A percentile compares a stretch with the other conserved stretches of the same genome.
Conservation (phyloP, 2,797 vertebrate genomes). For the Rhincodon typus region DNA sequence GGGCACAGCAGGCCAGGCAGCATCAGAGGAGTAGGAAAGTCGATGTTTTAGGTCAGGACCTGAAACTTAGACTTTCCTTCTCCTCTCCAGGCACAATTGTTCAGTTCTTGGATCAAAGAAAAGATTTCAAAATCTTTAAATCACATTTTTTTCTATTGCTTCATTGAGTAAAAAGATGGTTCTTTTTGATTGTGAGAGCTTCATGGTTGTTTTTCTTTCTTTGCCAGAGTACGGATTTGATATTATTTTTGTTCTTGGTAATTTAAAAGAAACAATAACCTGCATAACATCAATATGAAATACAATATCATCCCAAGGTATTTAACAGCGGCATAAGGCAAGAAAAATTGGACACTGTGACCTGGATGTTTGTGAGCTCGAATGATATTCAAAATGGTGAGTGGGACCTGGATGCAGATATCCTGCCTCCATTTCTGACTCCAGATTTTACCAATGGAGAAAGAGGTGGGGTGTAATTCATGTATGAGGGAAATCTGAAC, state of each 20-base stretch:
- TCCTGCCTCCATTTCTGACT: not conserved
- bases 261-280: not conserved
- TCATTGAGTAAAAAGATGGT: not conserved
- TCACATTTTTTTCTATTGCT: not conserved
- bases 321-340: not conserved
- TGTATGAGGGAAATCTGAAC: too few relatives aligned
- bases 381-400: too few relatives aligned
- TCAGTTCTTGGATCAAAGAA: not conserved
- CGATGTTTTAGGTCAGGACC: too few relatives aligned
- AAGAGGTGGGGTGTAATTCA: too few relatives aligned
- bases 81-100: not conserved
- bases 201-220: not conserved
- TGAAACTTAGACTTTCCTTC: too few relatives aligned
- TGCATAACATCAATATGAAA: not conserved
- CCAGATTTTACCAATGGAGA: not conserved
- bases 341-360: not conserved
- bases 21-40: too few relatives aligned
- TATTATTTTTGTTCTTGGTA: not conserved
- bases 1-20: too few relatives aligned
- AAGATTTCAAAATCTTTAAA: not conserved
- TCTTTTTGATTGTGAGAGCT: not conserved
- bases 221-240: not conserved
- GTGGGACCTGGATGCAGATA: too few relatives aligned
- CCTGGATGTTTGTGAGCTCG: too few relatives aligned
- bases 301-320: not conserved